Conservation (phyloP, 2,797 vertebrate genomes). For the Macropus fuliginosus region DNA sequence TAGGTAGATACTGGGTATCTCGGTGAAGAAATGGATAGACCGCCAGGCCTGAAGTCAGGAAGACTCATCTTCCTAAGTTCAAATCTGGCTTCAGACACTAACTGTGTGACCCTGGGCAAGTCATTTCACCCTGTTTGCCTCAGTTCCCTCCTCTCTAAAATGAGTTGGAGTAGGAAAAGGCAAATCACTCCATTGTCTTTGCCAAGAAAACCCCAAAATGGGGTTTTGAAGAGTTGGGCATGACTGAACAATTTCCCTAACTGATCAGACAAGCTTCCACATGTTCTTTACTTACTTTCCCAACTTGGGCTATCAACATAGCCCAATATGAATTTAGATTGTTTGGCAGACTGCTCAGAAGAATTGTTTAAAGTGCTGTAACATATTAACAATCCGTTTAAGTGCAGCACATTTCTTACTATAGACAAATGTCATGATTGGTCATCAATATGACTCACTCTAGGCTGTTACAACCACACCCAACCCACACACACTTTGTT, state of each 20-base stretch:
- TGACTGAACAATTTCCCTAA: slow-evolving; percentile 5
- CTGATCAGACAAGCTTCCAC: background rate
- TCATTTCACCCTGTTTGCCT: background rate
- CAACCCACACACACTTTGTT: slow-evolving; percentile 53
- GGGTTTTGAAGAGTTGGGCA: background rate
- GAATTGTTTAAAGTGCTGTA: background rate
- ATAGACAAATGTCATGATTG: slow-evolving; percentile 47
- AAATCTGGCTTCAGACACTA: background rate
- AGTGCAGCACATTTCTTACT: slow-evolving; percentile 50
- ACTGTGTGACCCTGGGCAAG: background rate
- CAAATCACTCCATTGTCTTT: background rate
- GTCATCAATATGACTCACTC: slow-evolving; percentile 70
- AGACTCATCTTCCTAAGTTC: background rate
- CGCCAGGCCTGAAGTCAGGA: background rate
- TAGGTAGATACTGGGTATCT: background rate
- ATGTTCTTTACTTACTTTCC: slow-evolving; percentile 36
- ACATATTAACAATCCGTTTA: background rate
- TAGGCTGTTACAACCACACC: slow-evolving; percentile 69
- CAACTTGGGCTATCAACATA: background rate
- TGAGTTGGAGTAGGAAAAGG: background rate
- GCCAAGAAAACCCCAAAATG: background rate
- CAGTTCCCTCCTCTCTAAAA: background rate
- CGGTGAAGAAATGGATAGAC: background rate
- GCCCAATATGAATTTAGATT: slow-evolving; percentile 28
- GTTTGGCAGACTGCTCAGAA: slow-evolving; percentile 30